A percentile compares a stretch with the other conserved stretches of the same genome.
These are phyloP conservation scores for Saccostrea glomerata DNA, from an alignment of 1,140 invertebrate species.

Conservation along the genomic window DNA sequence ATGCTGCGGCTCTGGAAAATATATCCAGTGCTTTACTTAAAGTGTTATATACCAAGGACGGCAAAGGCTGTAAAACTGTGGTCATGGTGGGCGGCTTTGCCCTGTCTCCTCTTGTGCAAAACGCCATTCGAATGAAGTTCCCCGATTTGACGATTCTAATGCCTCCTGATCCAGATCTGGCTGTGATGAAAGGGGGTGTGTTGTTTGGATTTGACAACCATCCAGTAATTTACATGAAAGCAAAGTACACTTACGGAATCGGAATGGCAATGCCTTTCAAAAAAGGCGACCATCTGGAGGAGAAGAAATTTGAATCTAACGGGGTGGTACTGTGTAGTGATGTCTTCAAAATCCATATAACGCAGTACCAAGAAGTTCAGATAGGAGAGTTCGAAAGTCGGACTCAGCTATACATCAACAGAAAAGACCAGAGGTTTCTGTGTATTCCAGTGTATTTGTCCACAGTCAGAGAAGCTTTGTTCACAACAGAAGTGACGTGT, in stretches of 20 bases:
- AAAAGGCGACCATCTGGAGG: constrained; percentile 46
- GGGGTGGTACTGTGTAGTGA: constrained; percentile 48
- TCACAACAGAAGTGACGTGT: constrained; percentile 52
- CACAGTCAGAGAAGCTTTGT: constrained; percentile 46
- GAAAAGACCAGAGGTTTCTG: constrained; percentile 50
- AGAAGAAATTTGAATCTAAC: constrained; percentile 51
- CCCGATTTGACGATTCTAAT: constrained; percentile 56
- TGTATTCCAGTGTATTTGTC: constrained; percentile 54
- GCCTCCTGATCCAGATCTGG: constrained; percentile 54
- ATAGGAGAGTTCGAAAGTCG: constrained; percentile 51
- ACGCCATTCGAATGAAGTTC: constrained; percentile 54
- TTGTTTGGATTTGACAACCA: constrained; percentile 51
- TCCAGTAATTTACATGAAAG: constrained; percentile 50
- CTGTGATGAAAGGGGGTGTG: constrained; percentile 58
- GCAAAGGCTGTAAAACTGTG: constrained; percentile 48
- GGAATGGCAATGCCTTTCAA: constrained; percentile 53
- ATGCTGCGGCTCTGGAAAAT: constrained; percentile 44
- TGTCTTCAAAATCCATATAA: constrained; percentile 51
- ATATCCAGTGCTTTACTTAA: constrained; percentile 51
- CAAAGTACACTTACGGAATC: constrained; percentile 54
- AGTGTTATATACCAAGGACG: constrained; percentile 42
- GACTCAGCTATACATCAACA: constrained; percentile 43
- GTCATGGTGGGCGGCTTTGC: constrained; percentile 59
- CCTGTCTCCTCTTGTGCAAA: constrained; percentile 46
- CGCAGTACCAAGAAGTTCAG: constrained; percentile 40